These are phyloP conservation scores for Trichopria drosophilae DNA, from an alignment of 2,888 invertebrate species.

Conservation along the genomic window DNA sequence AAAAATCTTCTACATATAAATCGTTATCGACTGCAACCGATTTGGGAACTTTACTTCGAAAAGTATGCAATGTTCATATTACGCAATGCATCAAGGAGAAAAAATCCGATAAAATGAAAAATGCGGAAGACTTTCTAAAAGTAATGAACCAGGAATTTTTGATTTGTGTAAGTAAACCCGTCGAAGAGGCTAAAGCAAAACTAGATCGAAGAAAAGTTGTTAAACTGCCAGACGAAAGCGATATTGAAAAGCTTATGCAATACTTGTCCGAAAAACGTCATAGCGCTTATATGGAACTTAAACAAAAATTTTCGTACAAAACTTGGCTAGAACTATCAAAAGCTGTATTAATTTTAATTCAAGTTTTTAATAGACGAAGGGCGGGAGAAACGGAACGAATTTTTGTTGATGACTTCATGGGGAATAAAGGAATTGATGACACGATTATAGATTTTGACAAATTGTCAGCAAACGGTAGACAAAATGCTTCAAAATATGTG, in stretches of 20 bases:
- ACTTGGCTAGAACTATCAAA: conserved; percentile 21
- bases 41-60: conserved; percentile 28
- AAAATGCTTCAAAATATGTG: too few relatives aligned
- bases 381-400: conserved; percentile 33
- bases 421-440: too few relatives aligned
- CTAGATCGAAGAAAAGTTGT: conserved; percentile 14
- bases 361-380: conserved; percentile 36
- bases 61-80: conserved; percentile 24
- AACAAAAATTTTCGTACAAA: conserved; percentile 11
- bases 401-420: conserved; percentile 25
- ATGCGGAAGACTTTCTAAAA: conserved; percentile 29
- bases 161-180: conserved; percentile 19
- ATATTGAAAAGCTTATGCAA: conserved; percentile 22
- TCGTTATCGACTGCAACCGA: conserved; percentile 27
- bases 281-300: conserved; percentile 7
- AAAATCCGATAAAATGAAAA: conserved; percentile 19
- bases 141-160: conserved; percentile 25
- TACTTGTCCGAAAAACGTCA: conserved; percentile 13
- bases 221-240: conserved; percentile 21
- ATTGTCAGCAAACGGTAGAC: too few relatives aligned
- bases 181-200: conserved; percentile 21
- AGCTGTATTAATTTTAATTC: conserved; percentile 16
- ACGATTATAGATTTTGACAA: too few relatives aligned
- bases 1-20: conserved; percentile 13
- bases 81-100: conserved; percentile 28